Conservation (phyloP, 2,888 invertebrate genomes). For the Caenorhabditis plicata region DNA sequence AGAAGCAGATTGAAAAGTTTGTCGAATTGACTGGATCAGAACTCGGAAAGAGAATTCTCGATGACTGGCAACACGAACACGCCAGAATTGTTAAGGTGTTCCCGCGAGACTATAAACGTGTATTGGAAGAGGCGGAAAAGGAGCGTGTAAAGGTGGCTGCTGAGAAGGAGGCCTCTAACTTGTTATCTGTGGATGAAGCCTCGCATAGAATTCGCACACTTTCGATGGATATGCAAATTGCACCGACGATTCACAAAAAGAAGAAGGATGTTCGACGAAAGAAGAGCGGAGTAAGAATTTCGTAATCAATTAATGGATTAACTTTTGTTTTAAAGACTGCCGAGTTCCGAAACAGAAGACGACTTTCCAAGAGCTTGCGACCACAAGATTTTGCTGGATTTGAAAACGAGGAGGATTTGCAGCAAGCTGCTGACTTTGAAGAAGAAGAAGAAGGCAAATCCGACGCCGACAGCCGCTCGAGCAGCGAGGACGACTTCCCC, state of each 20-base stretch:
- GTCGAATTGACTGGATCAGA: conserved; percentile 81
- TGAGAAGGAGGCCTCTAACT: conserved; percentile 74
- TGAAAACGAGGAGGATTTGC: conserved; percentile 57
- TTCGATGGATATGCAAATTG: conserved; percentile 65
- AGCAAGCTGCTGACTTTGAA: conserved; percentile 36
- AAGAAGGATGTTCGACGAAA: conserved; percentile 22
- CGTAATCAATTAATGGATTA: background rate
- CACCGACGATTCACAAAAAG: conserved; percentile 34
- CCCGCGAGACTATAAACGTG: conserved; percentile 92
- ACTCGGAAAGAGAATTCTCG: conserved; percentile 79
- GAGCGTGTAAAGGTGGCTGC: conserved; percentile 40
- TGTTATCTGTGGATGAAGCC: conserved; percentile 20
- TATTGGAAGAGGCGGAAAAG: conserved; percentile 74
- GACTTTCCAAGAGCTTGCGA: conserved; percentile 57
- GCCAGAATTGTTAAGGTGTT: conserved; percentile 89
- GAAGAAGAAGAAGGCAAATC: conserved; percentile 40
- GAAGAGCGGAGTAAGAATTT: conserved; percentile 27
- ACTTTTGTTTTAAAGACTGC: conserved; percentile 26
- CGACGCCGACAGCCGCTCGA: conserved; percentile 71
- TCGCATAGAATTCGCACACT: conserved; percentile 39
- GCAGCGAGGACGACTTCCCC: conserved; percentile 66
- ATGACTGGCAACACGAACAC: conserved; percentile 79
- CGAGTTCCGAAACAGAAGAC: conserved; percentile 45
- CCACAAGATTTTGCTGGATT: conserved; percentile 59
- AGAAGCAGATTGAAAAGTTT: conserved; percentile 81